Percentiles rank a stretch among this genome's conserved stretches.
Conservation (phyloP, 2,888 invertebrate species). For the Napeogenes inachia region DNA sequence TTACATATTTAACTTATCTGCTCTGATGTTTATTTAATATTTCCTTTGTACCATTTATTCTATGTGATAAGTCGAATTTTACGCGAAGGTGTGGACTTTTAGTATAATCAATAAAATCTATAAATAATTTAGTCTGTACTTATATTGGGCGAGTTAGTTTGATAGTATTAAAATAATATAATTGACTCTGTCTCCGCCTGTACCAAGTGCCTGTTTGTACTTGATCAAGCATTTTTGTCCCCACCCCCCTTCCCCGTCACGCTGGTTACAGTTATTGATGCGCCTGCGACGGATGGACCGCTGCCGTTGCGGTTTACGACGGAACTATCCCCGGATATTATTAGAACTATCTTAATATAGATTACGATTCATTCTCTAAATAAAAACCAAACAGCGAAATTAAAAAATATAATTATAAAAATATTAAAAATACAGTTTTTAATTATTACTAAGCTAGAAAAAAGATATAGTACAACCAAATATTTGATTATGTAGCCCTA, state of each 20-base stretch:
- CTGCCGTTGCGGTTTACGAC: constrained; percentile 18
- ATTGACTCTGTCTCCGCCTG: constrained; percentile 16
- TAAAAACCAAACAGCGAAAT: constrained; percentile 10
- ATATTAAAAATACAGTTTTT: no score
- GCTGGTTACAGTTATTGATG: constrained; percentile 42
- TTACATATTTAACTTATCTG: no score
- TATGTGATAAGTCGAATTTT: no score
- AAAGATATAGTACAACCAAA: no score
- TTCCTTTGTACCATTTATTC: not conserved
- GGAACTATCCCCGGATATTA: constrained; percentile 17
- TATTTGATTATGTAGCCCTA: no score
- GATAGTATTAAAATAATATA: not conserved
- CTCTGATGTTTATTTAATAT: not conserved
- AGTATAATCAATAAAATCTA: no score
- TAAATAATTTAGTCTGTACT: no score
- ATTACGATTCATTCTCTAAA: constrained; percentile 17
- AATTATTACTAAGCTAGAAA: no score
- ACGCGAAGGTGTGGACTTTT: no score
- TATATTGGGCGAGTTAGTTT: no score
- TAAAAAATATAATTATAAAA: not conserved
- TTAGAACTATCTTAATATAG: constrained; percentile 20
- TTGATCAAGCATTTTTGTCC: constrained; percentile 39
- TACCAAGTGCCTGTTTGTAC: constrained; percentile 35
- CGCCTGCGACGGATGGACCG: constrained; percentile 30
- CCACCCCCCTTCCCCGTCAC: constrained; percentile 33